A percentile compares a stretch with the other conserved stretches of the same genome.
Evolutionary conservation across 2,797 vertebrate genomes (phyloP).

Genomic region (Luscinia megarhynchos): DNA sequence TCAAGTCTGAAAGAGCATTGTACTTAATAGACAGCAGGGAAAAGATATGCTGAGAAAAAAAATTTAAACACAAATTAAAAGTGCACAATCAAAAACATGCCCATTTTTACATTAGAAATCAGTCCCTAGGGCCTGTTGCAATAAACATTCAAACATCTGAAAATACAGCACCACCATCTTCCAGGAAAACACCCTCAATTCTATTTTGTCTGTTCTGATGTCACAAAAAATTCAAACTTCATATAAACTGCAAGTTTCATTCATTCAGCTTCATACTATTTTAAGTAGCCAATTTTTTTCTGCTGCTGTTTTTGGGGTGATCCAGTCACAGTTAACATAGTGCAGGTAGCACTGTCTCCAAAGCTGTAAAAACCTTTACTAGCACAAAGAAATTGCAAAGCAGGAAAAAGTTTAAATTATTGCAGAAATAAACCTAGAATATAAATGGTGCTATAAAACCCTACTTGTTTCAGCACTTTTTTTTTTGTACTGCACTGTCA

Average conservation of each 20-base stretch:
- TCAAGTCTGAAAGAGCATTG: neutral
- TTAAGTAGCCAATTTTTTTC: neutral
- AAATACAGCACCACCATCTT: neutral
- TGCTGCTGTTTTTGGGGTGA: neutral
- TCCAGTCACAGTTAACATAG: neutral
- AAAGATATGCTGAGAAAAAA: neutral
- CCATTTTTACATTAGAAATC: neutral
- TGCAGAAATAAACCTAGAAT: conserved; percentile 61
- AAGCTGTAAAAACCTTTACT: conserved; percentile 50
- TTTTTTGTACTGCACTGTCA: conserved; percentile 26
- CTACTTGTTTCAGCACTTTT: conserved; percentile 62
- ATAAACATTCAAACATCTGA: neutral
- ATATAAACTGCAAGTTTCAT: conserved; percentile 3
- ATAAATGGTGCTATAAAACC: conserved; percentile 61
- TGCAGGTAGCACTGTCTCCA: neutral
- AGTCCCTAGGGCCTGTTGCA: neutral
- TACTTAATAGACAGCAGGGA: neutral
- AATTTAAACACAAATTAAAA: neutral
- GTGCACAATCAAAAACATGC: neutral
- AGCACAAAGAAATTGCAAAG: conserved; percentile 48
- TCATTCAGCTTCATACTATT: conserved; percentile 40
- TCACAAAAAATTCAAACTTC: neutral
- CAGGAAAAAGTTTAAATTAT: conserved; percentile 58
- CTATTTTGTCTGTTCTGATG: neutral
- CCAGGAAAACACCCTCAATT: neutral